Base-by-base conservation (phyloP, 2,888 invertebrate genomes). In the Pseudanteris insignis region DNA sequence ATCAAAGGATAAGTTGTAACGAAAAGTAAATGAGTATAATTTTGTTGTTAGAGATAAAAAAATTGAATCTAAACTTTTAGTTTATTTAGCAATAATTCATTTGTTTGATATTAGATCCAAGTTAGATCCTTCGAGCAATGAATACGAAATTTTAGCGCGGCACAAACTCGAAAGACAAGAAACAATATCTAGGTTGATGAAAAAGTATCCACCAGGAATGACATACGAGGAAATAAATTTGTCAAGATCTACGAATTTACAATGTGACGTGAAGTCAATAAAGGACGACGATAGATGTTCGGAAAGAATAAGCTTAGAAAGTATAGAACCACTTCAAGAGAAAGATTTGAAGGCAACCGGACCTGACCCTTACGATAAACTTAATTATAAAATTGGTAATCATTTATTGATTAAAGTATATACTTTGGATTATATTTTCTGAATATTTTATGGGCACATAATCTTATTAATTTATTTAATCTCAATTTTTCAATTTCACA, bases 341-440 rank as follows among this genome's bases (percentile, higher is more conserved):
- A 75, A 78, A 50, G 77, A 79, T 43, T 69, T 81, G 21, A 77
- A 77, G 60, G 80, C 81, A 1, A 79, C 77, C 7, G 81, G 81
- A 2, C 81, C 80, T 0, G 82, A 82, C 68, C 81, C 81, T 10
- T 82, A 79, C 47, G 82, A 83, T 26, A 82, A 82, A 68, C 72
- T 82, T 13, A 77, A 79, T 64, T 79, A 80, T 64, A 80, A 75
- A 72, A 73, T 74, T 64, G 81, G 82, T 82, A 6, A n/a, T n/a
- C n/a, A n/a, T 11, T 14, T 6, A 32, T 14, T 32, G n/a, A n/a
- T n/a, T n/a, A n/a, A n/a, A n/a, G n/a, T n/a, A n/a, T n/a, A n/a
- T n/a, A n/a, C n/a, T n/a, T n/a, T n/a, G n/a, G n/a, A n/a, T n/a
- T n/a, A n/a, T n/a, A n/a, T n/a, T n/a, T n/a, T n/a, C n/a, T n/a